Conservation (phyloP, 2,113 vertebrate genomes). For the Carassius gibelio region DNA sequence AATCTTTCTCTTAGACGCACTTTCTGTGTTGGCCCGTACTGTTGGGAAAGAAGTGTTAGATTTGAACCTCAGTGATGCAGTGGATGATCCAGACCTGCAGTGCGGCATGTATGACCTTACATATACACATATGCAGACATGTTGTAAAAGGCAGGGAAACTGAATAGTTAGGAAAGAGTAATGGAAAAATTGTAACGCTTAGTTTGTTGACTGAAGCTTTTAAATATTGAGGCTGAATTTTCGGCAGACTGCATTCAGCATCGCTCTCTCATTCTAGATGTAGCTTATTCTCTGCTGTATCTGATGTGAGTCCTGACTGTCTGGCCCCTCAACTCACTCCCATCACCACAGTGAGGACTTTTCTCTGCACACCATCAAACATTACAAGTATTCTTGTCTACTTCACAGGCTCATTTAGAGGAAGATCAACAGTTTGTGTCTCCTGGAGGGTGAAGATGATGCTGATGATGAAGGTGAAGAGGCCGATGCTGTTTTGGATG, state of each 20-base stretch:
- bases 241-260: background rate
- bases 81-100: constrained; percentile 86
- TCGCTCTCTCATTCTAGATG: constrained; percentile 70
- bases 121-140: background rate
- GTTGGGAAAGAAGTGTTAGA: constrained; percentile 83
- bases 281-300: constrained; percentile 83
- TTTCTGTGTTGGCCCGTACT: constrained; percentile 81
- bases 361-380: background rate
- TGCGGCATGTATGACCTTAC: constrained; percentile 83
- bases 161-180: background rate
- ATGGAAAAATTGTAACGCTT: background rate
- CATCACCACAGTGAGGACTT: constrained; percentile 76
- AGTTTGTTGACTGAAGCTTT: background rate
- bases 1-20: constrained; percentile 73
- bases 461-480: constrained; percentile 69
- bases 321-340: constrained; percentile 79
- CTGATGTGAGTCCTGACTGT: constrained; percentile 76
- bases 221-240: background rate
- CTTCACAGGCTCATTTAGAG: constrained; percentile 72
- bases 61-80: constrained; percentile 81
- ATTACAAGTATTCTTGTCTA: background rate
- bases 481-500: constrained; percentile 69
- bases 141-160: background rate
- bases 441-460: constrained; percentile 81
- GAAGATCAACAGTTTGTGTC: constrained; percentile 80